A percentile compares a stretch with the other conserved stretches of the same genome.
Conservation (phyloP, 2,888 invertebrate genomes). For the Cheilosia variabilis region DNA sequence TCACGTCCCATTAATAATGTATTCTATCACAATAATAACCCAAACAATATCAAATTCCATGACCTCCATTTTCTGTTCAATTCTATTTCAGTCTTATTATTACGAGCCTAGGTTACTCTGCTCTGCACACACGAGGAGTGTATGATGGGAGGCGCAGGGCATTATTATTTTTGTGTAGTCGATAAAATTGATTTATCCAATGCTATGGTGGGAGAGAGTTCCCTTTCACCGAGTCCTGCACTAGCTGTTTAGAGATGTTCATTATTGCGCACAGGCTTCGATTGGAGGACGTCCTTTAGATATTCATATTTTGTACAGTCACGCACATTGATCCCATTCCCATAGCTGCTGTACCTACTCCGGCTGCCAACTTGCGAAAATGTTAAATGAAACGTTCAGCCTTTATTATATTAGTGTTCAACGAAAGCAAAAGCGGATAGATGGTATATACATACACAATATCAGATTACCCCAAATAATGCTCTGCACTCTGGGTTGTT, state of each 20-base stretch:
- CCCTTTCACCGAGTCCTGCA: constrained; percentile 42
- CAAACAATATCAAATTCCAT: constrained; percentile 42
- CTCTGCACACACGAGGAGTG: not conserved
- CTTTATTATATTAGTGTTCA: constrained; percentile 25
- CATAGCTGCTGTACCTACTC: constrained; percentile 24
- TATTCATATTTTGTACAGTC: constrained; percentile 49
- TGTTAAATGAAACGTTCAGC: constrained; percentile 29
- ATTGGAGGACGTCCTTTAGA: constrained; percentile 36
- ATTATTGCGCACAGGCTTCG: constrained; percentile 41
- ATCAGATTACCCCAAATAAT: constrained; percentile 25
- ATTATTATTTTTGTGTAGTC: constrained; percentile 63
- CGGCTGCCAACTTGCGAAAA: constrained; percentile 25
- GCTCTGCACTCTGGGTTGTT: not conserved
- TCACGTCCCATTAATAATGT: constrained; percentile 25
- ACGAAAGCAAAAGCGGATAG: not conserved
- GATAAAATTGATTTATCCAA: constrained; percentile 70
- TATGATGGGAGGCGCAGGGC: not conserved
- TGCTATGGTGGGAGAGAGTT: not conserved
- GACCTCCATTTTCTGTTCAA: not conserved
- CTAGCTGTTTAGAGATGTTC: constrained; percentile 14
- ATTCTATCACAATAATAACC: constrained; percentile 37
- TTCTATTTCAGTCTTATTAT: constrained; percentile 25
- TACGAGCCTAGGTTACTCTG: constrained; percentile 4
- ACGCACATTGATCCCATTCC: constrained; percentile 35
- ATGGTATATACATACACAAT: not conserved